Conservation (phyloP, 1,140 invertebrate genomes). For the Adelges cooleyi region DNA sequence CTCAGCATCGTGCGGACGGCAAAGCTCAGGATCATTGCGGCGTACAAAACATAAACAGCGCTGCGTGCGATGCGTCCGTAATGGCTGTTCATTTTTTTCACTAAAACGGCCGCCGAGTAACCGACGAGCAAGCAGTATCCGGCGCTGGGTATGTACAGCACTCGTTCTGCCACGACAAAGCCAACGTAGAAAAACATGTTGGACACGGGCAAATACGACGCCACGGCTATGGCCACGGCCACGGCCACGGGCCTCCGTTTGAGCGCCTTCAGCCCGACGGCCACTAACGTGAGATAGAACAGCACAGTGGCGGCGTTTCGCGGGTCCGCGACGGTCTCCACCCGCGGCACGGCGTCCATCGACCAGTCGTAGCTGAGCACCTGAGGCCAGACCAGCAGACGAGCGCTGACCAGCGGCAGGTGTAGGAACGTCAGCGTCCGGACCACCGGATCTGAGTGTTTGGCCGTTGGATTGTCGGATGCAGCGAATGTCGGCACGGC, state of each 20-base stretch:
- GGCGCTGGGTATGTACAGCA: constrained; percentile 88
- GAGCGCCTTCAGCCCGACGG: background rate
- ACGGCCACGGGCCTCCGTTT: background rate
- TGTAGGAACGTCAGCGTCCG: constrained; percentile 72
- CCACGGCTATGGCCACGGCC: constrained; percentile 44
- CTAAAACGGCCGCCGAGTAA: constrained; percentile 41
- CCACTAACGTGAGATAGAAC: constrained; percentile 18
- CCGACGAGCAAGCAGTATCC: constrained; percentile 85
- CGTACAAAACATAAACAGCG: background rate
- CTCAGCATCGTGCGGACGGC: constrained; percentile 62
- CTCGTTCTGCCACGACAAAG: constrained; percentile 88
- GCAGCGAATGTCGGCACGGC: constrained; percentile 64
- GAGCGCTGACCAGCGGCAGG: constrained; percentile 72
- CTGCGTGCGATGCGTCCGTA: background rate
- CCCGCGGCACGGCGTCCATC: constrained; percentile 78
- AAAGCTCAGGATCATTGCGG: constrained; percentile 4
- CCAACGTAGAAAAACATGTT: constrained; percentile 92
- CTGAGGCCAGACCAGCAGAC: constrained; percentile 65
- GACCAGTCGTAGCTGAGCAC: constrained; percentile 87
- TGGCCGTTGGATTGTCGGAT: constrained; percentile 79
- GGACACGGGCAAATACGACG: constrained; percentile 87
- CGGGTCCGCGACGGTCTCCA: constrained; percentile 56
- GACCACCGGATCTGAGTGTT: constrained; percentile 53
- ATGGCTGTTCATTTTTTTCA: constrained; percentile 35
- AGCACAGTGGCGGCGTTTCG: constrained; percentile 47